Conservation (phyloP, 2,113 vertebrate genomes). For the Tyto alba region DNA sequence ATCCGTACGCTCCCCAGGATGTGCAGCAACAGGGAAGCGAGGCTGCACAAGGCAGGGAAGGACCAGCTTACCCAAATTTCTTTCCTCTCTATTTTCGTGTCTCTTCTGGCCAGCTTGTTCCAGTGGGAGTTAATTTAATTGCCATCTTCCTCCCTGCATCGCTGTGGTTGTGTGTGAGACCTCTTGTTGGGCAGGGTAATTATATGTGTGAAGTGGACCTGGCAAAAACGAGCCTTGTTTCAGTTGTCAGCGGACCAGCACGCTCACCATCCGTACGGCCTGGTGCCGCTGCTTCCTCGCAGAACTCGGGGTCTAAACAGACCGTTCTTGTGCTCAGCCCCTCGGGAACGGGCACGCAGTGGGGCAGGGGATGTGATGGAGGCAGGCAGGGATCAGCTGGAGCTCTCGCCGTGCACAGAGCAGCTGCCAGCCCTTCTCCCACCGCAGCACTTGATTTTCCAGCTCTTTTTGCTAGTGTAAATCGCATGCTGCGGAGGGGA, state of each 20-base stretch:
- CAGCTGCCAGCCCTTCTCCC: neutral
- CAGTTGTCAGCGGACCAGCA: fast-evolving
- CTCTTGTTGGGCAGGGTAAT: neutral
- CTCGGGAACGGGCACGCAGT: fast-evolving
- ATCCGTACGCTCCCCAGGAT: fast-evolving
- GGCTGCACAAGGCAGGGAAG: neutral
- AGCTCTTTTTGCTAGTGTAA: neutral
- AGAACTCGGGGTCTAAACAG: neutral
- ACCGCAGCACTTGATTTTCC: neutral
- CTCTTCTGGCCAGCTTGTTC: constrained; percentile 1
- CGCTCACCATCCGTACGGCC: fast-evolving
- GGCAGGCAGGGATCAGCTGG: neutral
- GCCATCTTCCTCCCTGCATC: neutral
- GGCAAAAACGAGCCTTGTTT: neutral
- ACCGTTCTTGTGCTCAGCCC: neutral
- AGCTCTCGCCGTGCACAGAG: neutral
- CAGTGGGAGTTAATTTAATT: constrained; percentile 38
- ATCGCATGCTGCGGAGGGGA: fast-evolving
- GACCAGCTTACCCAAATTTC: neutral
- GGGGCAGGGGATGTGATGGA: fast-evolving
- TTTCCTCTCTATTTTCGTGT: neutral
- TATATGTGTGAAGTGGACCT: neutral
- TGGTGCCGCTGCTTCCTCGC: fast-evolving
- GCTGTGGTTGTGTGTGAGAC: constrained; percentile 3
- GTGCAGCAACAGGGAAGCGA: neutral